Evolutionary conservation across 92 coral and sea anemone genomes (phyloP), one percentile per base, ranked within the genome.

Genomic region (Phenganax marumi): DNA sequence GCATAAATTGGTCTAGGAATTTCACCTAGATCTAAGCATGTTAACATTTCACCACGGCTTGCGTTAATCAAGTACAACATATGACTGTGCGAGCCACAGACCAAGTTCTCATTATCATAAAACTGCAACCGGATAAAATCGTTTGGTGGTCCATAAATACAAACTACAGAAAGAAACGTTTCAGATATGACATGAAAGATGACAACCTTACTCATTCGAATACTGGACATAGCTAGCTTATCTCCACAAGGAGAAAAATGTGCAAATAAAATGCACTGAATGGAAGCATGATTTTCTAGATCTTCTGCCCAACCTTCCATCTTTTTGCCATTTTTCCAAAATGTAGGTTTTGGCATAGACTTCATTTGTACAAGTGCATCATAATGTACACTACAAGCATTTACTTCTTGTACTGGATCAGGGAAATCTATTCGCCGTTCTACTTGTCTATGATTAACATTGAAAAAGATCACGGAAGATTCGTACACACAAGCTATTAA

Each of bases 401-500:
- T 7, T 39, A 62, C 43, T 56, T 18, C 33, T n/a, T 7, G 3
- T 62, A 62, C 25, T 19, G 3, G 26, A 1, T 33, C 33, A 13
- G 2, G 11, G 25, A 62, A 6, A 62, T 11, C 10, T 39, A 62
- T n/a, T 19, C 18, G 12, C 3, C 18, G 8, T n/a, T 10, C 68
- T 19, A 62, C 25, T 62, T 62, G 33, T 19, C 13, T n/a, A n/a
- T 25, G 10, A 7, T 1, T 19, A 62, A 62, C 43, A 62, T 62
- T 62, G 25, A 62, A 62, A 62, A 62, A 62, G 3, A n/a, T 23
- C 9, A 62, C 25, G 33, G 10, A 23, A 58, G 21, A 58, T 7
- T 14, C 8, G 21, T 23, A 13, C 10, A 26, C 73, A 25, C 81
- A 84, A 3, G 69, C 81, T 14, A 84, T 73, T 39, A 55, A 58